Conservation (phyloP, 2,888 invertebrate species). For the Trichopoda pennipes region DNA sequence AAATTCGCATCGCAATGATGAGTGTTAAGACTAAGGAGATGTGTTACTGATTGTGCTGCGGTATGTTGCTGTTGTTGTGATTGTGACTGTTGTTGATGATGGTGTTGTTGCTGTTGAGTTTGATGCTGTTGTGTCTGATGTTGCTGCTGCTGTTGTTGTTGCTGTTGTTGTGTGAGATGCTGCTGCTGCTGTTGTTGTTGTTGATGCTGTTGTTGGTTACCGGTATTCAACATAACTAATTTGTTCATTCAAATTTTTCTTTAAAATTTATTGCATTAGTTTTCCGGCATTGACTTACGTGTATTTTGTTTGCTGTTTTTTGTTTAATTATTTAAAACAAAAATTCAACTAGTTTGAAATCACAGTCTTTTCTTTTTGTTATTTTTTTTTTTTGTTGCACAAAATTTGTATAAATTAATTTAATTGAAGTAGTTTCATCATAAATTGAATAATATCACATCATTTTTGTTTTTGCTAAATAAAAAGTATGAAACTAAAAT, state of each 20-base stretch:
- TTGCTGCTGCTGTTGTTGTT: conserved; percentile 78
- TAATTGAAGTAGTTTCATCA: conserved; percentile 28
- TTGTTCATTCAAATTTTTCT: conserved; percentile 49
- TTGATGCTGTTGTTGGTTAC: conserved; percentile 70
- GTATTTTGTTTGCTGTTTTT: conserved; percentile 31
- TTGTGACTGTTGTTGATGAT: conserved; percentile 69
- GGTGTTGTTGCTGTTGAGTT: conserved; percentile 68
- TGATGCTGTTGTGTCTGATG: conserved; percentile 69
- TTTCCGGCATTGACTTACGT: conserved; percentile 57
- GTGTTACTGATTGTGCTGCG: conserved; percentile 75
- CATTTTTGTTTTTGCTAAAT: conserved; percentile 14
- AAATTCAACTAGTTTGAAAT: conserved; percentile 61
- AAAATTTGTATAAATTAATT: conserved; percentile 2
- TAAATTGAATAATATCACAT: conserved; percentile 46
- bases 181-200: conserved; percentile 57
- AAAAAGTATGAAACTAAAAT: background rate
- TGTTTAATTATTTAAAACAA: conserved; percentile 29
- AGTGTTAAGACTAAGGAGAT: conserved; percentile 73
- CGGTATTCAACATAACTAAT: conserved; percentile 76
- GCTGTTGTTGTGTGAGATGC: conserved; percentile 78
- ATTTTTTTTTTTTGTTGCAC: conserved; percentile 2
- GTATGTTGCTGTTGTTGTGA: conserved; percentile 79
- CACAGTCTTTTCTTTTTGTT: conserved; percentile 59
- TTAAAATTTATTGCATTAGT: conserved; percentile 53
- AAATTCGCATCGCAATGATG: conserved; percentile 81